These are phyloP conservation scores for Globodera rostochiensis DNA, from an alignment of 1,140 invertebrate species.

Conservation along the genomic window DNA sequence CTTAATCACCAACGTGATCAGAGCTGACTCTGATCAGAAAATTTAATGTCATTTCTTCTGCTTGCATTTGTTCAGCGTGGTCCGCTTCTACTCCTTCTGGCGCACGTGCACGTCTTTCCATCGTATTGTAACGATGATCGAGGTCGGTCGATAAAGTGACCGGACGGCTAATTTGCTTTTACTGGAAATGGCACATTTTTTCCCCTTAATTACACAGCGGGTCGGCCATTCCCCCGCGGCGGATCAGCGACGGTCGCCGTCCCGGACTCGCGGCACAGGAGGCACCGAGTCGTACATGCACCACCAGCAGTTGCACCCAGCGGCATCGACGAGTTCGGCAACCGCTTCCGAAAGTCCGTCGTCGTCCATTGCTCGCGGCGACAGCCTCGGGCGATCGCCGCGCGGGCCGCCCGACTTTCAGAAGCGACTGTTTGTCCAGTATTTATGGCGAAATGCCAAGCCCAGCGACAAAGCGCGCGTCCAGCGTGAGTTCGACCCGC, in stretches of 20 bases:
- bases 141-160: conserved; percentile 31
- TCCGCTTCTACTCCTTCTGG: conserved; percentile 65
- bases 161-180: no score
- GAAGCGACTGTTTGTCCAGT: conserved; percentile 61
- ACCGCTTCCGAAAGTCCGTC: conserved; percentile 12
- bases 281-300: background rate
- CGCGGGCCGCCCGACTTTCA: conserved; percentile 45
- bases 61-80: conserved; percentile 50
- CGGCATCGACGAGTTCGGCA: conserved; percentile 12
- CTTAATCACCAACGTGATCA: no score
- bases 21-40: no score
- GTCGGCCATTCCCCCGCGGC: background rate
- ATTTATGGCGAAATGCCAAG: conserved; percentile 49
- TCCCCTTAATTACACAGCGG: conserved; percentile 14
- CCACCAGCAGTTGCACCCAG: conserved; percentile 13
- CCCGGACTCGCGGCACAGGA: background rate
- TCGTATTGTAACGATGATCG: conserved; percentile 66
- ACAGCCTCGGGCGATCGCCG: conserved; percentile 1
- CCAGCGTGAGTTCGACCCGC: conserved; percentile 63
- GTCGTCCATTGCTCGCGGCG: conserved; percentile 8
- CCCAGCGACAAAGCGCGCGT: conserved; percentile 60
- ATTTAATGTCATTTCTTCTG: background rate
- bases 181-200: no score
- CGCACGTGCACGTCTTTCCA: conserved; percentile 65
- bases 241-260: conserved; percentile 10